phyloP scores from a whole-genome alignment of 2,797 vertebrate species.

The Hafferia zeledoni region DNA sequence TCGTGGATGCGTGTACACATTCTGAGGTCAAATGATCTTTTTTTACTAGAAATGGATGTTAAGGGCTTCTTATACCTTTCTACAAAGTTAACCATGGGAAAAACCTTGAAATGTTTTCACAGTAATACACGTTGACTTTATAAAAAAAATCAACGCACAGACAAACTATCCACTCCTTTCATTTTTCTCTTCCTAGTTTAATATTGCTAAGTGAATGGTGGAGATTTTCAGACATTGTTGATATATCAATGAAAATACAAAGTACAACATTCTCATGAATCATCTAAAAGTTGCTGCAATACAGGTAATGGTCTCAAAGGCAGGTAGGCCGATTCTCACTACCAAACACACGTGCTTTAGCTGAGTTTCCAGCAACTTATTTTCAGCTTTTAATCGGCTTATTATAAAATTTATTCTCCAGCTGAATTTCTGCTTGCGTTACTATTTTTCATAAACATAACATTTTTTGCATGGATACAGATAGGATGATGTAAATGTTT shows the following conservation, averaged over 20 bases:
- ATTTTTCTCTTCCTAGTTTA: neutral
- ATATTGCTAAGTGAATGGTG: neutral
- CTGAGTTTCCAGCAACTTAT: neutral
- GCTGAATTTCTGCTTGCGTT: neutral
- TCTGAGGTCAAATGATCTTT: neutral
- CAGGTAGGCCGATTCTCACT: neutral
- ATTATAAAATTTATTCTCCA: neutral
- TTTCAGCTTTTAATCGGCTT: neutral
- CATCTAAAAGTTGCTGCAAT: neutral
- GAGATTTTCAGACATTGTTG: neutral
- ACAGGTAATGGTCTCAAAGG: neutral
- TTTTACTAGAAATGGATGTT: neutral
- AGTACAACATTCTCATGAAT: neutral
- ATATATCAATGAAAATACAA: neutral
- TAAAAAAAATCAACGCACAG: neutral
- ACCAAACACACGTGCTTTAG: neutral
- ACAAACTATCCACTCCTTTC: neutral
- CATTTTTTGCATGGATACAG: neutral
- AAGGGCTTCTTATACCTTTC: neutral
- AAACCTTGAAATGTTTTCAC: neutral
- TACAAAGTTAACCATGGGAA: neutral
- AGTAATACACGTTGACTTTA: neutral
- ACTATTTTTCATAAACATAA: neutral
- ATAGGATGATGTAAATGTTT: neutral
- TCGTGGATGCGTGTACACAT: accelerated